Evolutionary conservation across 1,140 invertebrate species (phyloP).

Genomic region (Euborellia annulipes): DNA sequence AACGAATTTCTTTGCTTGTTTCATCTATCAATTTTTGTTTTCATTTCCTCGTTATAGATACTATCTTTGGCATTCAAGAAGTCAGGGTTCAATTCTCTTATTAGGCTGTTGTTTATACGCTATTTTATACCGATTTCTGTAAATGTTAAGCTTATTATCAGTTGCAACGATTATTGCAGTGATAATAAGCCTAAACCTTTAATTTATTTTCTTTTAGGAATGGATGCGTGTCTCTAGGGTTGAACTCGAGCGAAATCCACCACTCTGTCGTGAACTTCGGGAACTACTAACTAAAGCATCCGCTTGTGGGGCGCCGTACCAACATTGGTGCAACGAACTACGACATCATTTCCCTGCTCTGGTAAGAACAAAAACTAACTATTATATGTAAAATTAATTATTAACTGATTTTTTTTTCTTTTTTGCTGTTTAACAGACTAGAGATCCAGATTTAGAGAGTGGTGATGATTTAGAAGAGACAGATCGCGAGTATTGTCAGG

Average conservation of each 20-base stretch:
- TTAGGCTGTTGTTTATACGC: no score
- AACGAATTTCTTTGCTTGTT: no score
- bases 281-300: constrained; percentile 31
- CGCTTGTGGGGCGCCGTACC: constrained; percentile 30
- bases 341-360: constrained; percentile 26
- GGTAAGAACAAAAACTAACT: constrained; percentile 25
- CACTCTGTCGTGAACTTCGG: constrained; percentile 27
- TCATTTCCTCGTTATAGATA: no score
- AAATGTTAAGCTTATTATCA: no score
- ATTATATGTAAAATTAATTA: no score
- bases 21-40: no score
- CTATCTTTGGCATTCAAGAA: no score
- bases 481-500: constrained; percentile 26
- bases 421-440: constrained; percentile 22
- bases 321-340: constrained; percentile 31
- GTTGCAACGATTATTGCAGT: no score
- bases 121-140: no score
- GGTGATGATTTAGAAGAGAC: constrained; percentile 25
- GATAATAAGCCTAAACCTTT: no score
- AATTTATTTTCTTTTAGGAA: constrained; percentile 26
- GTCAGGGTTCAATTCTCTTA: no score
- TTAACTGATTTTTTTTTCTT: no score
- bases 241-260: constrained; percentile 21
- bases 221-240: constrained; percentile 26
- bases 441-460: constrained; percentile 25